Evolutionary conservation across 2,113 vertebrate genomes (phyloP).

Genomic region (Aegypius monachus): DNA sequence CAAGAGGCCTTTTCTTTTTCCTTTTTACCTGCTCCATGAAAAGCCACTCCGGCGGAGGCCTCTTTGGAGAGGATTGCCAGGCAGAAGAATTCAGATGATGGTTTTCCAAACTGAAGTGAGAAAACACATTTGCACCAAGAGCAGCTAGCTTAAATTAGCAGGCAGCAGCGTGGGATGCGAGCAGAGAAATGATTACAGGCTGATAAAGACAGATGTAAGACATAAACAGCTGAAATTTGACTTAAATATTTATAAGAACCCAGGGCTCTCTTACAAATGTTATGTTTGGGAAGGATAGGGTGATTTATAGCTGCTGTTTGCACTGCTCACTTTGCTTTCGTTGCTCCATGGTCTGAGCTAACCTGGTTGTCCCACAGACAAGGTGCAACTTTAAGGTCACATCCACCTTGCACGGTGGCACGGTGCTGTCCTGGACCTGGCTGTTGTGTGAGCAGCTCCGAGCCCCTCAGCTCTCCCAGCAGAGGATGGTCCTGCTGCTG

Average conservation of each 20-base stretch:
- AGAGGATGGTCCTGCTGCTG: not conserved
- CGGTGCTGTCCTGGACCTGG: rapidly evolving
- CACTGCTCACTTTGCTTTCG: not conserved
- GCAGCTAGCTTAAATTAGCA: slow-evolving; percentile 39
- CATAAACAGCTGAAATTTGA: slow-evolving; percentile 55
- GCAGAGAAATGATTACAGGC: slow-evolving; percentile 6
- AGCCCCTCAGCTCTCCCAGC: not conserved
- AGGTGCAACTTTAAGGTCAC: not conserved
- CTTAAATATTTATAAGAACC: slow-evolving; percentile 50
- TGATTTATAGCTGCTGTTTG: slow-evolving; percentile 48
- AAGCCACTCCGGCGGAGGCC: not conserved
- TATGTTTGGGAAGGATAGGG: slow-evolving; percentile 30
- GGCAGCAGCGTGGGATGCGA: not conserved
- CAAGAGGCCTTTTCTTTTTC: not conserved
- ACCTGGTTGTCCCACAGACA: not conserved
- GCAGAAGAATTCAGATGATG: not conserved
- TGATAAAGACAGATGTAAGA: slow-evolving; percentile 31
- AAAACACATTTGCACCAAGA: slow-evolving; percentile 11
- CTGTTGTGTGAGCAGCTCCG: not conserved
- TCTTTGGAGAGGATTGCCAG: not conserved
- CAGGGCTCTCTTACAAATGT: slow-evolving; percentile 27
- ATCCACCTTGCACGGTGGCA: rapidly evolving
- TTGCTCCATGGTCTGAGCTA: not conserved
- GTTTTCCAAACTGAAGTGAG: not conserved
- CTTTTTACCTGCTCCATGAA: not conserved